These are phyloP conservation scores for Plumapathes pennacea DNA, from an alignment of 92 coral and sea anemone species.

Conservation along the genomic window DNA sequence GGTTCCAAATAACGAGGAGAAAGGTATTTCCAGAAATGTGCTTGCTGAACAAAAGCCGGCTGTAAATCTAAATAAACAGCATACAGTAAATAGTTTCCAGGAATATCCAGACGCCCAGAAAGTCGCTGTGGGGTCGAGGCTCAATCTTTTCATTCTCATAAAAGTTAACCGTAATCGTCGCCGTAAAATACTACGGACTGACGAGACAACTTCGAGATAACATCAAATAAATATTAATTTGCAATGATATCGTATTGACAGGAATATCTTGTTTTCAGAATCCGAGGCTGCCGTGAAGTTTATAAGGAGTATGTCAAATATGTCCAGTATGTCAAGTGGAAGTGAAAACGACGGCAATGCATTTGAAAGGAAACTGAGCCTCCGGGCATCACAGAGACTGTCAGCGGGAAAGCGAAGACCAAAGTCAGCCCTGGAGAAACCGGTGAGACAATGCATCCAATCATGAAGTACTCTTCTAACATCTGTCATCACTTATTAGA, in stretches of 20 bases:
- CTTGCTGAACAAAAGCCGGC: no score
- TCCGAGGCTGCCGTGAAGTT: conserved; percentile 62
- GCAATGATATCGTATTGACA: no score
- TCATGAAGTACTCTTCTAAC: background rate
- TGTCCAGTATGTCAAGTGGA: conserved; percentile 62
- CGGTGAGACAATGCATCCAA: conserved; percentile 8
- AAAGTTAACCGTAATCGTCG: no score
- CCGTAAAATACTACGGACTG: background rate
- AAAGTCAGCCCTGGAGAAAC: conserved; percentile 53
- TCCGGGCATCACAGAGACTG: conserved; percentile 65
- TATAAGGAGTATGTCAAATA: conserved; percentile 65
- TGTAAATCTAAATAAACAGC: no score
- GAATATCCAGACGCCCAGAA: no score
- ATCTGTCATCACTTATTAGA: background rate
- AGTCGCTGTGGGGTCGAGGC: no score
- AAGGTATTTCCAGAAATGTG: no score
- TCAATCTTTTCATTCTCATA: no score
- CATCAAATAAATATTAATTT: no score
- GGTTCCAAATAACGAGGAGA: conserved; percentile 22
- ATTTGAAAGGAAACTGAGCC: conserved; percentile 64
- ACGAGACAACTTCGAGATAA: background rate
- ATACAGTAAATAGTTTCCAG: no score
- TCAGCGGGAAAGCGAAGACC: conserved; percentile 41
- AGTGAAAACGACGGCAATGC: conserved; percentile 59
- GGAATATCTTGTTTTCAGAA: conserved; percentile 36